phyloP scores from a whole-genome alignment of 2,888 invertebrate genomes.

The Nemurella pictetii region DNA sequence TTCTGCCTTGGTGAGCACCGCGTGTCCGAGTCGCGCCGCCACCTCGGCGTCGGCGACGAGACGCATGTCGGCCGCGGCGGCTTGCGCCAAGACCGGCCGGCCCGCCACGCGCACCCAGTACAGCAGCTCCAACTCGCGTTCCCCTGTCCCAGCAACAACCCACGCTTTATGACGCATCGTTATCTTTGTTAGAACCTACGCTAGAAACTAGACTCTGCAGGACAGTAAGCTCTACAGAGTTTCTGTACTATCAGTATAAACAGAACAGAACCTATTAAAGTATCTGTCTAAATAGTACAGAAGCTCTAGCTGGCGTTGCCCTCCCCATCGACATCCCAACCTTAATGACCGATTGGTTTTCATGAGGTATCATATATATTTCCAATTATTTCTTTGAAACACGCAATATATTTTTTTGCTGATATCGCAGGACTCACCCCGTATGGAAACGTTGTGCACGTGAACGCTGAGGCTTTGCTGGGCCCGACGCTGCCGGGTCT shows the following conservation, averaged over 20 bases:
- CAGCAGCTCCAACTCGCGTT: slow-evolving; percentile 56
- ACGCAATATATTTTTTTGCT: neutral
- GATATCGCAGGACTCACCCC: slow-evolving; percentile 37
- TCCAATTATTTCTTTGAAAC: neutral
- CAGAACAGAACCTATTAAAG: no score
- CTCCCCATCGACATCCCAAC: no score
- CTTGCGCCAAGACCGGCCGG: slow-evolving; percentile 75
- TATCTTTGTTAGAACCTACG: no score
- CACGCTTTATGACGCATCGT: no score
- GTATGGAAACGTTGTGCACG: slow-evolving; percentile 45
- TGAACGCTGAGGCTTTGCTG: slow-evolving; percentile 44
- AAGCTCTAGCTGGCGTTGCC: no score
- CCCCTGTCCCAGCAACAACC: slow-evolving; percentile 42
- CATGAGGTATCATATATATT: no score
- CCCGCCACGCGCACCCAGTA: slow-evolving; percentile 82
- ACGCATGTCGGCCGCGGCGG: slow-evolving; percentile 81
- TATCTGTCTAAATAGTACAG: no score
- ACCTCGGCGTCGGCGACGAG: slow-evolving; percentile 79
- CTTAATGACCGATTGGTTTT: no score
- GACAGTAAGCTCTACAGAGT: no score
- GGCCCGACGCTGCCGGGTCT: slow-evolving; percentile 33
- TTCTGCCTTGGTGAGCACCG: slow-evolving; percentile 80
- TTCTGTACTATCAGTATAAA: no score
- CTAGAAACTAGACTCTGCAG: no score
- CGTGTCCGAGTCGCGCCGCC: slow-evolving; percentile 71